phyloP scores from a whole-genome alignment of 2,888 invertebrate genomes.

The Eristalis intricaria region DNA sequence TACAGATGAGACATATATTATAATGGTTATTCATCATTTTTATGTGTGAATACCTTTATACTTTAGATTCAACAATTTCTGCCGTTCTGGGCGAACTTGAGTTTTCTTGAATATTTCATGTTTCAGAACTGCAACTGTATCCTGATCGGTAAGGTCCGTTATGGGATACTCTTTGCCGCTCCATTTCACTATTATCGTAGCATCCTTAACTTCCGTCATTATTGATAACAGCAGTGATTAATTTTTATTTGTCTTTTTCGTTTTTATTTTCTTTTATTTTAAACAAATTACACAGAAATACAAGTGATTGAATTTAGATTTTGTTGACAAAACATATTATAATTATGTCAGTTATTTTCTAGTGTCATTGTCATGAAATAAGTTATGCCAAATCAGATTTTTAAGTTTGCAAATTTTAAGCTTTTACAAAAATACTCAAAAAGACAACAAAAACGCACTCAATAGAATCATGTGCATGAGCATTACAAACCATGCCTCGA shows the following conservation, averaged over 20 bases:
- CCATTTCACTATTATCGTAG: slow-evolving; percentile 92
- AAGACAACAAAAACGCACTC: no score
- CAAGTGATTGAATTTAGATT: slow-evolving; percentile 19
- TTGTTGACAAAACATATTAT: slow-evolving; percentile 65
- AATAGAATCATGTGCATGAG: no score
- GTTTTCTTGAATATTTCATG: slow-evolving; percentile 93
- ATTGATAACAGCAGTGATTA: neutral
- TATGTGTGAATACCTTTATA: slow-evolving; percentile 87
- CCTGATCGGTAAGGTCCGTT: slow-evolving; percentile 87
- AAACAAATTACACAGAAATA: slow-evolving; percentile 26
- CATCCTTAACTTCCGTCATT: slow-evolving; percentile 75
- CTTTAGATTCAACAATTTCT: slow-evolving; percentile 96
- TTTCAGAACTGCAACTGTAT: slow-evolving; percentile 91
- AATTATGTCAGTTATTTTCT: neutral
- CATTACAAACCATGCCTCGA: no score
- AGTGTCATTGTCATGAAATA: slow-evolving; percentile 10
- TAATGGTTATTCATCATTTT: neutral
- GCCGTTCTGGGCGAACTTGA: slow-evolving; percentile 94
- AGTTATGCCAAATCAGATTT: slow-evolving; percentile 33
- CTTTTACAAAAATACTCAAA: no score
- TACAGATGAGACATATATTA: slow-evolving; percentile 77
- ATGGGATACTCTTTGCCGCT: slow-evolving; percentile 94
- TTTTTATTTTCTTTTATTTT: slow-evolving; percentile 5
- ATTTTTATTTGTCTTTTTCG: neutral
- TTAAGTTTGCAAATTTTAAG: neutral